A percentile compares a stretch with the other conserved stretches of the same genome.
phyloP scores from a whole-genome alignment of 92 coral and sea anemone genomes.

The Anthopleura xanthogrammica region DNA sequence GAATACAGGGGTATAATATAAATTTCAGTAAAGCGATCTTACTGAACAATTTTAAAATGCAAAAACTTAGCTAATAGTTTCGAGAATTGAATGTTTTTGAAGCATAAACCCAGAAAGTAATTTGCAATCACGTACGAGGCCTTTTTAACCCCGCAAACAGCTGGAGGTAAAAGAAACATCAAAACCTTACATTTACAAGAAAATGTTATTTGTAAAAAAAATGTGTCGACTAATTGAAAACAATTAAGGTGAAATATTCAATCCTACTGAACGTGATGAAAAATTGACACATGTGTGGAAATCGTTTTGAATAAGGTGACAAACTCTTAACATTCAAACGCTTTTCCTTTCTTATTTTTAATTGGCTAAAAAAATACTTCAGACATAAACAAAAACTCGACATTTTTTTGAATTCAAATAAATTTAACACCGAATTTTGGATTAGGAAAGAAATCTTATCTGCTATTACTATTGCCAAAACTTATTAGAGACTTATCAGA shows the following conservation, averaged over 20 bases:
- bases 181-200: neutral
- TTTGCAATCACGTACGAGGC: neutral
- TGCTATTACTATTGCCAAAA: no score
- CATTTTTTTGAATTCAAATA: neutral
- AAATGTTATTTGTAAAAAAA: neutral
- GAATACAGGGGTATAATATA: neutral
- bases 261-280: neutral
- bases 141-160: neutral
- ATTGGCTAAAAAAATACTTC: neutral
- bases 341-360: no score
- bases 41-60: neutral
- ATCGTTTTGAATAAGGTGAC: neutral
- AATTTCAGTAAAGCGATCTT: neutral
- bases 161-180: neutral
- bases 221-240: neutral
- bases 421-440: no score
- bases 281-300: neutral
- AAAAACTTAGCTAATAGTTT: no score
- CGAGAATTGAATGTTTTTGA: no score
- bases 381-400: neutral
- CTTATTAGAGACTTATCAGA: neutral
- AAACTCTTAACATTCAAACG: neutral
- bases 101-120: no score
- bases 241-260: neutral
- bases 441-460: no score